Percentiles rank a stretch among this genome's conserved stretches.
Evolutionary conservation across 2,797 vertebrate species (phyloP).

Genomic region (Eulemur albifrons): DNA sequence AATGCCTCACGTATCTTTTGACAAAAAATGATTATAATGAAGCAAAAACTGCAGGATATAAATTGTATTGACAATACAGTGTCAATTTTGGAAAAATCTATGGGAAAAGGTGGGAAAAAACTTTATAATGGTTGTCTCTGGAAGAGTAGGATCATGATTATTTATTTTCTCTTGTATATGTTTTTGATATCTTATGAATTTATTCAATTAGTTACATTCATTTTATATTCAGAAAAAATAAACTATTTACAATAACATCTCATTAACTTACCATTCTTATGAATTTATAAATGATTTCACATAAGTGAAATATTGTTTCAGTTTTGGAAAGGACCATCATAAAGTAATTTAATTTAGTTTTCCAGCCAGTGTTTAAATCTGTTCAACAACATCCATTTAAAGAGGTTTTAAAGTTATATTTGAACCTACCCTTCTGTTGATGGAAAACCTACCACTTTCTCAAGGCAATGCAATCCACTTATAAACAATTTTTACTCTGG

Average conservation of each 20-base stretch:
- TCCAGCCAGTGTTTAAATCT: neutral
- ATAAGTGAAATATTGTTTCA: neutral
- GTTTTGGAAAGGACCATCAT: neutral
- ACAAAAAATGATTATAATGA: neutral
- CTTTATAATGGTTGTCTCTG: neutral
- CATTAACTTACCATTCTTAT: slow-evolving; percentile 18
- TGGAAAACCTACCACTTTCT: neutral
- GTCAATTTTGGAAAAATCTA: neutral
- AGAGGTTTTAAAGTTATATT: neutral
- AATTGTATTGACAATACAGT: neutral
- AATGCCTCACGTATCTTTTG: neutral
- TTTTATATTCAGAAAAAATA: slow-evolving; percentile 45
- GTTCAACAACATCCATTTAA: neutral
- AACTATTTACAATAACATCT: neutral
- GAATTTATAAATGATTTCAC: neutral
- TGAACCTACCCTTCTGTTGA: neutral
- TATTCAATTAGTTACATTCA: slow-evolving; percentile 10
- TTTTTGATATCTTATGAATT: neutral
- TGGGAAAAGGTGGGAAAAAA: neutral
- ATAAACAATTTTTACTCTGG: slow-evolving; percentile 9
- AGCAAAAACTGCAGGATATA: neutral
- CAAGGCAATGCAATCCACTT: neutral
- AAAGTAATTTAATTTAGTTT: neutral
- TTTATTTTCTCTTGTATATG: neutral
- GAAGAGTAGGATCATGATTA: neutral